phyloP scores from a whole-genome alignment of 2,888 invertebrate genomes.

The Nephrotoma flavescens region DNA sequence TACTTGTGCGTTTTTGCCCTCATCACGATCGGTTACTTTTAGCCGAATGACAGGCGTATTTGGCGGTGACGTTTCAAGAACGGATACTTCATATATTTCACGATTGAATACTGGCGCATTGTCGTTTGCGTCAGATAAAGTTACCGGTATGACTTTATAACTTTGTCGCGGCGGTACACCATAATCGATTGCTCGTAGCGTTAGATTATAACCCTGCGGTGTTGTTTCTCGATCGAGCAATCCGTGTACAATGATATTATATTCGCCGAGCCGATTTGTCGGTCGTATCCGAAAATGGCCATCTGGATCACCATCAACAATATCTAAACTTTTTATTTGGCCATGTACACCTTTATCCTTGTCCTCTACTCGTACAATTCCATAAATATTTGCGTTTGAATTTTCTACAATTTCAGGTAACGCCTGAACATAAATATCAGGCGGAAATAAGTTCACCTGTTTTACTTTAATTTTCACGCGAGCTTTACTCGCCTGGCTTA shows the following conservation, averaged over 20 bases:
- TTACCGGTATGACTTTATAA: slow-evolving; percentile 68
- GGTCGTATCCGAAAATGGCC: slow-evolving; percentile 71
- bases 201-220: slow-evolving; percentile 73
- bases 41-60: slow-evolving; percentile 78
- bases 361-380: slow-evolving; percentile 74
- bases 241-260: slow-evolving; percentile 63
- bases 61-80: slow-evolving; percentile 77
- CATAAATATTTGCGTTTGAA: slow-evolving; percentile 72
- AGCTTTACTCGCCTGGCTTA: slow-evolving; percentile 53
- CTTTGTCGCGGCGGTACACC: slow-evolving; percentile 66
- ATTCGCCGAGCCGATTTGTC: slow-evolving; percentile 48
- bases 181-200: slow-evolving; percentile 68
- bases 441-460: slow-evolving; percentile 73
- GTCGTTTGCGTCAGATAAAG: slow-evolving; percentile 67
- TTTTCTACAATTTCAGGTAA: slow-evolving; percentile 70
- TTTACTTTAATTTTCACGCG: slow-evolving; percentile 60
- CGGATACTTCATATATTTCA: slow-evolving; percentile 72
- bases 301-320: slow-evolving; percentile 80
- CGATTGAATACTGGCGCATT: slow-evolving; percentile 77
- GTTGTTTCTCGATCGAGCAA: slow-evolving; percentile 63
- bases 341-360: slow-evolving; percentile 75
- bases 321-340: slow-evolving; percentile 62
- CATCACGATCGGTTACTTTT: slow-evolving; percentile 73
- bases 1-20: slow-evolving; percentile 69
- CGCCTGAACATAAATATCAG: slow-evolving; percentile 66